These are phyloP conservation scores for Amphimallon solstitiale DNA, from an alignment of 2,888 invertebrate species.

Conservation along the genomic window DNA sequence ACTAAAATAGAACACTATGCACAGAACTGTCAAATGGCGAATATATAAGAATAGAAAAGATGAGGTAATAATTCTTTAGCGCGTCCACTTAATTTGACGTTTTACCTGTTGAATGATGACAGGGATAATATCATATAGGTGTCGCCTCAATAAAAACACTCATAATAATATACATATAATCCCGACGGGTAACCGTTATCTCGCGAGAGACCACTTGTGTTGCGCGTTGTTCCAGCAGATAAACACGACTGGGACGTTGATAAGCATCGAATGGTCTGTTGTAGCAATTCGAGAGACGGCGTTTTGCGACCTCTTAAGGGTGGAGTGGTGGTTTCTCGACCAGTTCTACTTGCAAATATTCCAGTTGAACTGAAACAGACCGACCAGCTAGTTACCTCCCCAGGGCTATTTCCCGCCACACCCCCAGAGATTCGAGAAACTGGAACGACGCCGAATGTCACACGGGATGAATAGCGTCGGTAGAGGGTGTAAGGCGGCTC, in stretches of 20 bases:
- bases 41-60: background rate
- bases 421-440: conserved; percentile 62
- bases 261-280: conserved; percentile 59
- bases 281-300: conserved; percentile 56
- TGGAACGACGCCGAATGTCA: conserved; percentile 62
- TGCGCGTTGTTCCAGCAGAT: conserved; percentile 58
- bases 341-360: conserved; percentile 49
- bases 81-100: conserved; percentile 9
- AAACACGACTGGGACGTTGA: conserved; percentile 63
- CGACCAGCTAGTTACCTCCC: conserved; percentile 61
- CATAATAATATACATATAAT: conserved; percentile 32
- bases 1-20: conserved; percentile 24
- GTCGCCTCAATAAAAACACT: conserved; percentile 22
- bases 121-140: conserved; percentile 14
- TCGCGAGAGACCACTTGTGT: conserved; percentile 59
- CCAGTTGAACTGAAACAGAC: conserved; percentile 43
- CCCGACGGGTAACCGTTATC: conserved; percentile 51
- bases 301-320: conserved; percentile 56
- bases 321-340: conserved; percentile 53
- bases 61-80: background rate
- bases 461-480: conserved; percentile 46
- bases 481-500: conserved; percentile 53
- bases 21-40: conserved; percentile 19
- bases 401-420: conserved; percentile 67
- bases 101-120: conserved; percentile 8